phyloP scores from a whole-genome alignment of 2,888 invertebrate genomes.

The Andrena hattorfiana region DNA sequence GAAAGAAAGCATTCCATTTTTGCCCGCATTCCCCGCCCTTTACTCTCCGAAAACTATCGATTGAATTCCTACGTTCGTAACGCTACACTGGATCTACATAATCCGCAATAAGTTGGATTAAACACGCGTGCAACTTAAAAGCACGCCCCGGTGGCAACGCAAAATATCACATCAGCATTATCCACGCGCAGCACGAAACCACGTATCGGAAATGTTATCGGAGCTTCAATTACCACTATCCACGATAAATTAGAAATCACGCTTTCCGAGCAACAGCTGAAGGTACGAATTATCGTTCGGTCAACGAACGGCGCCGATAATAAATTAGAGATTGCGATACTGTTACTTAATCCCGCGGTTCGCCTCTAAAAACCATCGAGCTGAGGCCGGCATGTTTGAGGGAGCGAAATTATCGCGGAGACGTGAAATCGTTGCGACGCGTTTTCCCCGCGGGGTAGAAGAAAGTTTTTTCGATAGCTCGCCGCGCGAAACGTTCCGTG shows the following conservation, averaged over 20 bases:
- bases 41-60: not conserved
- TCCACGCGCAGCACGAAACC: not conserved
- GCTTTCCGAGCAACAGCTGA: not conserved
- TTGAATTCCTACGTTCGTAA: too few relatives aligned
- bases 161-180: too few relatives aligned
- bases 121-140: too few relatives aligned
- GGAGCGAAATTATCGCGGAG: constrained; percentile 20
- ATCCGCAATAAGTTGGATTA: not conserved
- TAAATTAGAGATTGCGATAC: too few relatives aligned
- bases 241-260: constrained; percentile 8
- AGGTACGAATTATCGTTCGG: not conserved
- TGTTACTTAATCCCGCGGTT: too few relatives aligned
- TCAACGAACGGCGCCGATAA: not conserved
- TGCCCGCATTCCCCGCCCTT: not conserved
- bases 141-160: too few relatives aligned
- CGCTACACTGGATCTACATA: not conserved
- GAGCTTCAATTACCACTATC: not conserved
- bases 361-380: not conserved
- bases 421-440: not conserved
- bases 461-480: not conserved
- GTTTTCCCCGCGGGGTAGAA: not conserved
- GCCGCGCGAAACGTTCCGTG: not conserved
- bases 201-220: not conserved
- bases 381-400: not conserved
- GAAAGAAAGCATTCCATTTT: not conserved